A percentile compares a stretch with the other conserved stretches of the same genome.
Evolutionary conservation across 2,113 vertebrate genomes (phyloP).

Genomic region (Poecilia latipinna): DNA sequence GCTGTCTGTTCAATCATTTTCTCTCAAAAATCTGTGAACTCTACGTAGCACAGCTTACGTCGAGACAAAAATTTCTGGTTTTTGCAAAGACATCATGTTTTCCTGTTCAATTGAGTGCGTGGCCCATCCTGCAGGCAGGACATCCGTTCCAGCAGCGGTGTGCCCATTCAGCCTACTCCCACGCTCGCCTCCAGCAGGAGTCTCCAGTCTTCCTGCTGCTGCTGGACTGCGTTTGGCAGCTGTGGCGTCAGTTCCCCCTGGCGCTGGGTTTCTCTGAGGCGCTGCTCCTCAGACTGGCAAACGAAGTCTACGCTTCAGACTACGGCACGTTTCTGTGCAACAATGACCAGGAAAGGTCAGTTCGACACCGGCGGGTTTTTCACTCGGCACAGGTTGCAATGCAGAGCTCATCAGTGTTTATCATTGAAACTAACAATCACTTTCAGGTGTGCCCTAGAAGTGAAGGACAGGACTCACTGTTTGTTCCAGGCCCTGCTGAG

Average conservation of each 20-base stretch:
- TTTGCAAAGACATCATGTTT: not conserved
- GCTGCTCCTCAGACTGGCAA: conserved; percentile 84
- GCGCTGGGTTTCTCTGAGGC: conserved; percentile 85
- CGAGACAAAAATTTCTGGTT: too few relatives aligned
- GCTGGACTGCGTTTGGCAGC: conserved; percentile 90
- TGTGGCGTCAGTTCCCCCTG: conserved; percentile 86
- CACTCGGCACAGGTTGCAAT: not conserved
- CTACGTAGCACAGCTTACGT: not conserved
- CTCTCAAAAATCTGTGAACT: not conserved
- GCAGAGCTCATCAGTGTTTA: not conserved
- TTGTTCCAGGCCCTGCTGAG: conserved; percentile 83
- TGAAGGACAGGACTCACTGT: conserved; percentile 84
- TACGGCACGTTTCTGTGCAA: conserved; percentile 91
- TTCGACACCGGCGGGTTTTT: not conserved
- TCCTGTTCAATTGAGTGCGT: not conserved
- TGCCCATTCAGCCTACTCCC: conserved; percentile 82
- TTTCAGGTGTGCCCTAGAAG: conserved; percentile 78
- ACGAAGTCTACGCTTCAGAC: conserved; percentile 83
- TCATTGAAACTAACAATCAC: not conserved
- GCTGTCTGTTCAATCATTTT: not conserved
- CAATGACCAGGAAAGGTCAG: conserved; percentile 84
- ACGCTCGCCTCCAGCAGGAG: conserved; percentile 83
- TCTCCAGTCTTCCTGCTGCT: conserved; percentile 87
- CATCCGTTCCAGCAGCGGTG: conserved; percentile 88
- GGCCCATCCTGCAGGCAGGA: conserved; percentile 78